Base-by-base conservation (phyloP, 2,797 vertebrate species). In the Dromococcyx pavoninus region DNA sequence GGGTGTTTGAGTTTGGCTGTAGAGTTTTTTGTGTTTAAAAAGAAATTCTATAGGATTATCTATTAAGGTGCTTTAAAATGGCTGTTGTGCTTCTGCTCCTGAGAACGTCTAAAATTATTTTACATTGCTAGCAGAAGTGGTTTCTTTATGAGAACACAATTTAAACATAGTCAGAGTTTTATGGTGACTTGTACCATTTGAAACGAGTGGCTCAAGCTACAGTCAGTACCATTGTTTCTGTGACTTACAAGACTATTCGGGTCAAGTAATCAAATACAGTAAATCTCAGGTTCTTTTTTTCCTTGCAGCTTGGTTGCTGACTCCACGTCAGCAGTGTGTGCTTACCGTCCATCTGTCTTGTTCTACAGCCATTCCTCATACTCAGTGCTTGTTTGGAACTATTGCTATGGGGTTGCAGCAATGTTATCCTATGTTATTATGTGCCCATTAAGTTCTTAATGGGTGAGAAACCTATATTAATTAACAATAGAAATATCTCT, bases 161-260 rank as follows among this genome's bases (percentile, higher is more conserved):
- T 44, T 23, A 33, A 28, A 58, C 28, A 17, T 27, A 13, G 50
- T 27, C 2, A 1, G 3, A 0, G 43, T 48, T 62, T 50, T 39
- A 4, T 67, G 54, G 25, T 77, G 23, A 30, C 37, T 60, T 48
- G 12, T 56, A 50, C 57, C 25, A 14, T 19, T 37, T 87, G 58
- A 28, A 72, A 35, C 25, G 19, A 19, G 1, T 39, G 7, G 30
- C n/a, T 81, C 7, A 13, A 10, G 5, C 66, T 32, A 37, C 0
- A 18, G n/a, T 41, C 39, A 10, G 41, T 41, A 22, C 1, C 0
- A 0, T 33, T 71, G 54, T 53, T 91, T 28, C 54, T 74, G 0
- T 61, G 56, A 30, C 22, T 43, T 74, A 2, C 2, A 35, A 57
- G 16, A 24, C 14, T 13, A 10, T 6, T 67, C 13, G 30, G 27